Evolutionary conservation across 2,797 vertebrate species (phyloP).

Genomic region (Anguilla obscura): DNA sequence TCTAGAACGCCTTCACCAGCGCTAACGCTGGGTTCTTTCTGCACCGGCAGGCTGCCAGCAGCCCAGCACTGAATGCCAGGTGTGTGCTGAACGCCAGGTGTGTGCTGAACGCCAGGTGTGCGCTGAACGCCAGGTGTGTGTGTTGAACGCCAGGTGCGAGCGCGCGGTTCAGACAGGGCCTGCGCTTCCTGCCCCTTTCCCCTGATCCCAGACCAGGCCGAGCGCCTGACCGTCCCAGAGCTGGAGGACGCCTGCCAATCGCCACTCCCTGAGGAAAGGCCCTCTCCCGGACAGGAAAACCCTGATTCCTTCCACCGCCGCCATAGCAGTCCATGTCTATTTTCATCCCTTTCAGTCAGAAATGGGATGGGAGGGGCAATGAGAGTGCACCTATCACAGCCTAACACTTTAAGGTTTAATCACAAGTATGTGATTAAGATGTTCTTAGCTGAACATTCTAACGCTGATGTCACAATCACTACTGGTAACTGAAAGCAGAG

Average conservation of each 20-base stretch:
- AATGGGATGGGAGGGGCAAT: background rate
- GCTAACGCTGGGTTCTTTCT: background rate
- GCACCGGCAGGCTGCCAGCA: background rate
- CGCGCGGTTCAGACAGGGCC: background rate
- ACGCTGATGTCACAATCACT: no score
- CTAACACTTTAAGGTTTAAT: background rate
- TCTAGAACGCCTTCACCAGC: background rate
- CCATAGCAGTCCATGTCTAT: background rate
- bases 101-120: no score
- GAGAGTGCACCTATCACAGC: background rate
- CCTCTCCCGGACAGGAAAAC: background rate
- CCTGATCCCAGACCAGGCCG: background rate
- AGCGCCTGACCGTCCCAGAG: background rate
- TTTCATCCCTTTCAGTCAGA: background rate
- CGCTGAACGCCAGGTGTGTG: no score
- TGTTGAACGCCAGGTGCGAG: no score
- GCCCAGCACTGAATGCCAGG: background rate
- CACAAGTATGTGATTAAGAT: no score
- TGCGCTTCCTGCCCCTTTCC: background rate
- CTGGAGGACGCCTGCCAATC: background rate
- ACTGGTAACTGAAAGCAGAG: background rate
- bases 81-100: no score
- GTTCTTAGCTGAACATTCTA: background rate
- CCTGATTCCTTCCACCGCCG: slow-evolving; percentile 18
- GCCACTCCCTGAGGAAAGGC: background rate